phyloP scores from a whole-genome alignment of 2,797 vertebrate species.

The Melanotaenia parkinsoni region DNA sequence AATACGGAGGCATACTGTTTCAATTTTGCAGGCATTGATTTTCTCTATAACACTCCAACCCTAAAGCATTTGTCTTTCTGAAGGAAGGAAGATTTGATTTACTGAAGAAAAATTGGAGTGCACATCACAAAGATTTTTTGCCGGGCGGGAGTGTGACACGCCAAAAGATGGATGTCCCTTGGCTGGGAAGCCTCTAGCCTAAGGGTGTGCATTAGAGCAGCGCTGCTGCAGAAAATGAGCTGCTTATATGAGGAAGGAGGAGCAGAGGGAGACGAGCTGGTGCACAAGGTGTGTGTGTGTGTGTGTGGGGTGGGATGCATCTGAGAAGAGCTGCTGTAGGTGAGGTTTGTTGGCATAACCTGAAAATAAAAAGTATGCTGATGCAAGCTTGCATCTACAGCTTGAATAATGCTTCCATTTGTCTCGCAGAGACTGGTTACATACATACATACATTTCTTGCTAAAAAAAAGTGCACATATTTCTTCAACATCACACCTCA shows the following conservation, averaged over 20 bases:
- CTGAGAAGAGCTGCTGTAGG: conserved; percentile 22
- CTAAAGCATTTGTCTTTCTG: conserved; percentile 99
- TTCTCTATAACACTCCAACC: conserved; percentile 96
- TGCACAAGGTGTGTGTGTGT: conserved; percentile 37
- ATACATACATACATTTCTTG: background rate
- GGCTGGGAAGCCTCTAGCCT: conserved; percentile 95
- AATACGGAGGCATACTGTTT: conserved; percentile 99
- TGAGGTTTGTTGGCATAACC: conserved; percentile 43
- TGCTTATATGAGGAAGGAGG: conserved; percentile 82
- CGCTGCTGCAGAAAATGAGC: conserved; percentile 89
- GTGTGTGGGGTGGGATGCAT: conserved; percentile 2
- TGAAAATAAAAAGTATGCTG: conserved; percentile 44
- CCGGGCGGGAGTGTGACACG: conserved; percentile 91
- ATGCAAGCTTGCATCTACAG: conserved; percentile 40
- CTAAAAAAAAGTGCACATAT: background rate
- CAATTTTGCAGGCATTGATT: conserved; percentile 99
- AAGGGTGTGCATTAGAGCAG: conserved; percentile 97
- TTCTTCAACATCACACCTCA: conserved; percentile 25
- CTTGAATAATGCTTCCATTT: conserved; percentile 44
- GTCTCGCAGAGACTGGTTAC: conserved; percentile 29
- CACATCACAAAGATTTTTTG: conserved; percentile 99
- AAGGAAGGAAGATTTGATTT: conserved; percentile 99
- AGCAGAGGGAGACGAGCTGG: conserved; percentile 52
- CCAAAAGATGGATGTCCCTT: conserved; percentile 98
- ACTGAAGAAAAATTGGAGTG: conserved; percentile 99